Evolutionary conservation across 2,888 invertebrate genomes (phyloP), one percentile per base, ranked within the genome.

Genomic region (Dinocampus coccinellae): DNA sequence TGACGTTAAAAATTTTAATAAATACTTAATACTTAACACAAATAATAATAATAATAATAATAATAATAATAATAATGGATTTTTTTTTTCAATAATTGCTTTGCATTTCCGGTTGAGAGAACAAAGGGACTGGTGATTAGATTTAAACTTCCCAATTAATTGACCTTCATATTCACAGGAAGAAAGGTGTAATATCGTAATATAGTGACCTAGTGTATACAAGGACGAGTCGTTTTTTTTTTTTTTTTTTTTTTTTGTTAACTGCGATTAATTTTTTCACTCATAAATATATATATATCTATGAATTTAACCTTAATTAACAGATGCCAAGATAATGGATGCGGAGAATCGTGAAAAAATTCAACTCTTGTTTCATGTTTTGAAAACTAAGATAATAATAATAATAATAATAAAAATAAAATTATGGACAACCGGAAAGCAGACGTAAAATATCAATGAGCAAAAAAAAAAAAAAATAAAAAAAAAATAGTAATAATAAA

Each of bases 181-280:
- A 26, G 39, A 55, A 39, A 66, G 57, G 24, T 39, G 53, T 36
- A 64, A 57, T 39, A 47, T 16, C 58, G 33, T 64, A 62, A 71
- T 71, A 66, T 71, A 67, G 62, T 39, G 33, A 66, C 13, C 61
- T 42, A 36, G 42, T 39, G 39, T 22, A n/a, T n/a, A n/a, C 71
- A 61, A 71, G 71, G 71, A 62, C 66, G 20, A 60, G 67, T 71
- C 52, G n/a, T n/a, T n/a, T n/a, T n/a, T n/a, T n/a, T n/a, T n/a
- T n/a, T n/a, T 29, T 66, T 70, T 60, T 52, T n/a, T 29, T 66
- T 70, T 60, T 52, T n/a, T 53, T 60, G 70, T 60, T 47, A 36
- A 52, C 36, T 60, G 65, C 20, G 52, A 66, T 71, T 71, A 53
- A 33, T 55, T 57, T 63, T 61, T 65, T 58, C 61, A 42, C 55